phyloP scores from a whole-genome alignment of 64 coral and sea anemone species.

The Porites australiensis region DNA sequence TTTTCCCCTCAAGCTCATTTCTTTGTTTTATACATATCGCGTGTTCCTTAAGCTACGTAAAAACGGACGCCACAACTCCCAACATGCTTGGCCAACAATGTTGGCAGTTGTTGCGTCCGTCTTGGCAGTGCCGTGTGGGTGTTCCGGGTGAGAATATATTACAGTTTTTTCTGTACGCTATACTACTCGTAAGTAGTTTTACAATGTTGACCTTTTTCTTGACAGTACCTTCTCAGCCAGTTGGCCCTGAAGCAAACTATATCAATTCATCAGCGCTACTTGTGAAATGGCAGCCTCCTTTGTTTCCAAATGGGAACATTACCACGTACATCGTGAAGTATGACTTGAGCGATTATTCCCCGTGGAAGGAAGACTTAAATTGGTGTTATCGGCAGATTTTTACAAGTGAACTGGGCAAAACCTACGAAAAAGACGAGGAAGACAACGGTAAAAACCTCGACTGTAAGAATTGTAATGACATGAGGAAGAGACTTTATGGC shows the following conservation, averaged over 20 bases:
- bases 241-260: slow-evolving; percentile 82
- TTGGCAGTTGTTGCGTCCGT: no score
- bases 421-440: not conserved
- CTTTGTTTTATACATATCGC: no score
- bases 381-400: slow-evolving; percentile 80
- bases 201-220: not conserved
- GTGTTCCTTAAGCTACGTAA: no score
- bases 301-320: slow-evolving; percentile 95
- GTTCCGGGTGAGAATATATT: no score
- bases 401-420: not conserved
- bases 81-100: no score
- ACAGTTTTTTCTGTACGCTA: no score
- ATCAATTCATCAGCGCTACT: slow-evolving; percentile 69
- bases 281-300: slow-evolving; percentile 89
- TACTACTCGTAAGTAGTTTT: no score
- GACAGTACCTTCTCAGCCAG: slow-evolving; percentile 89
- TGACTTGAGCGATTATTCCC: slow-evolving; percentile 75
- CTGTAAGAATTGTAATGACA: no score
- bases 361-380: slow-evolving; percentile 75
- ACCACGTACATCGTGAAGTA: slow-evolving; percentile 79
- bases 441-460: not conserved
- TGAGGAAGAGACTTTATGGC: no score
- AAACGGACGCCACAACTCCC: no score
- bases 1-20: no score
- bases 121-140: no score